Percentiles rank a stretch among this genome's conserved stretches.
Conservation (phyloP, 2,888 invertebrate species). For the Sesia apiformis region DNA sequence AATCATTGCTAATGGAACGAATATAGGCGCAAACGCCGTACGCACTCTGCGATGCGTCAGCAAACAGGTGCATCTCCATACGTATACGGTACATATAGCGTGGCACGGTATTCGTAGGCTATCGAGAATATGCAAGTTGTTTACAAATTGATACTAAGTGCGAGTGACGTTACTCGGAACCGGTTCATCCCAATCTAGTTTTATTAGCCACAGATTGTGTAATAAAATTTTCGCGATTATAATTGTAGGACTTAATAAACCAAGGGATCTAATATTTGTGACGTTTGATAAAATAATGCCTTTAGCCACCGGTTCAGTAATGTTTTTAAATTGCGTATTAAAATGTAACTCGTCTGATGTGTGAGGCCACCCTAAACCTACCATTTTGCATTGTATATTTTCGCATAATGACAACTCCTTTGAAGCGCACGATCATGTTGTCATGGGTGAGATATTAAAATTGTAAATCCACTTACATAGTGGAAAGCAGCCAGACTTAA, state of each 20-base stretch:
- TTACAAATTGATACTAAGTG: too few relatives aligned
- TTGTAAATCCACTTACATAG: slow-evolving; percentile 16
- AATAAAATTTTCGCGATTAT: too few relatives aligned
- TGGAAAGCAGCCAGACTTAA: slow-evolving; percentile 12
- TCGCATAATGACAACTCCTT: slow-evolving; percentile 7
- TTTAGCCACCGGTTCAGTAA: slow-evolving; percentile 10
- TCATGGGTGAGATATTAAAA: slow-evolving; percentile 1
- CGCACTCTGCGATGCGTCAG: slow-evolving; percentile 13
- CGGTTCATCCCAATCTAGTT: too few relatives aligned
- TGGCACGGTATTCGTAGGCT: slow-evolving; percentile 7
- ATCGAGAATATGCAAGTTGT: slow-evolving; percentile 5
- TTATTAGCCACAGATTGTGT: too few relatives aligned
- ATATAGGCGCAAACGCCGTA: slow-evolving; percentile 18
- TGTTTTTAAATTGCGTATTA: slow-evolving; percentile 4
- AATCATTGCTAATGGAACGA: slow-evolving; percentile 4
- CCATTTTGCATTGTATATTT: slow-evolving; percentile 2
- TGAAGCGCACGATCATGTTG: not conserved
- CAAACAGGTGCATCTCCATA: slow-evolving; percentile 14
- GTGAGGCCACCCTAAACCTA: slow-evolving; percentile 10
- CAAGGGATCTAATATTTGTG: slow-evolving; percentile 13
- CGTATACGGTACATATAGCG: slow-evolving; percentile 1
- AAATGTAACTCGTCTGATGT: slow-evolving; percentile 9
- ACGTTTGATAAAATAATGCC: slow-evolving; percentile 13
- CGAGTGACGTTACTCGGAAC: too few relatives aligned
- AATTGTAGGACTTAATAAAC: too few relatives aligned